Percentiles rank a stretch among this genome's conserved stretches.
These are phyloP conservation scores for Hypomesus transpacificus DNA, from an alignment of 2,113 vertebrate genomes.

Conservation along the genomic window DNA sequence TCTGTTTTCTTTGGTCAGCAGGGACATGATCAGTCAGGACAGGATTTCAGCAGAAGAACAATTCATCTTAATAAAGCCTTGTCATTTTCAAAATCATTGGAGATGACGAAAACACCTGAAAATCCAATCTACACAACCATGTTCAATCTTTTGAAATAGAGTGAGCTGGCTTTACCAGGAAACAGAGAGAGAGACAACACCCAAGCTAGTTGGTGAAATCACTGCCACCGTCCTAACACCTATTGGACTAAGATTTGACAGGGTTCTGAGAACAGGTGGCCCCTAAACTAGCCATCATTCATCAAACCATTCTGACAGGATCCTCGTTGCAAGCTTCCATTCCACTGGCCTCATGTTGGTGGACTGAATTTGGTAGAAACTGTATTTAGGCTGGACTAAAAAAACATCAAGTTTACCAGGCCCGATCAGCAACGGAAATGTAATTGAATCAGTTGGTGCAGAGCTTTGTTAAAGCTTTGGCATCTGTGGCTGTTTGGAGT, in stretches of 20 bases:
- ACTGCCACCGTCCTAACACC: constrained; percentile 50
- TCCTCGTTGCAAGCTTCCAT: neutral
- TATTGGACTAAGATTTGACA: constrained; percentile 22
- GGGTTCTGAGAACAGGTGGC: constrained; percentile 47
- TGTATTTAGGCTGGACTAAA: neutral
- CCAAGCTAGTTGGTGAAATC: constrained; percentile 37
- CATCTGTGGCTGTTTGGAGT: too few species aligned
- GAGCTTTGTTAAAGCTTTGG: too few species aligned
- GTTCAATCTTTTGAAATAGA: too few species aligned
- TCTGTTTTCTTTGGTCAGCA: constrained; percentile 1
- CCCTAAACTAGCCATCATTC: constrained; percentile 37
- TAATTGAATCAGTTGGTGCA: too few species aligned
- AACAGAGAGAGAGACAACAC: constrained; percentile 25
- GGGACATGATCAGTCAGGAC: constrained; percentile 21
- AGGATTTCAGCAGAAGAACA: constrained; percentile 38
- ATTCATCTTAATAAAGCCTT: constrained; percentile 34
- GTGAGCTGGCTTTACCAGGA: constrained; percentile 28
- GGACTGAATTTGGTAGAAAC: neutral
- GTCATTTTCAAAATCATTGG: constrained; percentile 15
- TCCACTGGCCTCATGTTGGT: too few species aligned
- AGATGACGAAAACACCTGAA: constrained; percentile 24
- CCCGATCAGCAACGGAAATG: too few species aligned
- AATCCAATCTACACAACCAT: too few species aligned
- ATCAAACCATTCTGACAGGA: constrained; percentile 27
- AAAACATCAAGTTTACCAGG: too few species aligned